Evolutionary conservation across 2,113 vertebrate genomes (phyloP), one percentile per base, ranked within the genome.

Genomic region (Monarcha castaneiventris): DNA sequence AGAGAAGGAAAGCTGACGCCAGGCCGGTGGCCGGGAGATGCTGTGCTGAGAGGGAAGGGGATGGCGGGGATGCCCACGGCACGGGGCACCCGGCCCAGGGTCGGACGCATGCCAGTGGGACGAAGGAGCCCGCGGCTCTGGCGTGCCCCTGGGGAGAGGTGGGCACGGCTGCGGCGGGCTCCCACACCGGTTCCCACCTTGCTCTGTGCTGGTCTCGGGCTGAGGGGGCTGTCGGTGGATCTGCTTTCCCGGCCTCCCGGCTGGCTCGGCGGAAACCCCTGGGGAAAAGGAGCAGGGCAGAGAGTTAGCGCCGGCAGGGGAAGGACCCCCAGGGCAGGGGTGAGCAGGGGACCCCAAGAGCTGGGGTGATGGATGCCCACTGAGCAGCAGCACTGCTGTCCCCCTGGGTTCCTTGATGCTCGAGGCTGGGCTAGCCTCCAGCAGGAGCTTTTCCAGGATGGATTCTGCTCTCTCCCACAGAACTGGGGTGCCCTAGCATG

Each of bases 171-270:
- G 97, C 61, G 87, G 96, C 51, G 77, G 96, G 96, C 95, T 92
- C 94, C 96, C 95, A 97, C 97, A 96, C 96, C 87, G 84, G 94
- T 96, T 98, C 99, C 99, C 99, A 99, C 99, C 99, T 99, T 98
- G 96, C 98, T 98, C 91, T 98, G 98, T 97, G 98, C 97, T 97
- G 98, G 98, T 95, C 98, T 98, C 89, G 98, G 98, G 87, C 97
- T 98, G 96, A 97, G 87, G 97, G 97, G 98, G 97, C 94, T 79
- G 93, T 99, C 99, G 94, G 98, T 96, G 87, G 99, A 98, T 96
- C 99, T 98, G 98, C 98, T 99, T 95, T 99, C 99, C 98, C 98
- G 98, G 97, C 99, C 99, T 99, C 98, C 99, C 82, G 97, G 98
- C 95, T 98, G 99, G 96, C 96, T 98, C 97, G 97, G 96, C 55